Percentiles rank a stretch among this genome's conserved stretches.
Evolutionary conservation across 2,113 vertebrate genomes (phyloP).

Genomic region (Microcebus murinus): DNA sequence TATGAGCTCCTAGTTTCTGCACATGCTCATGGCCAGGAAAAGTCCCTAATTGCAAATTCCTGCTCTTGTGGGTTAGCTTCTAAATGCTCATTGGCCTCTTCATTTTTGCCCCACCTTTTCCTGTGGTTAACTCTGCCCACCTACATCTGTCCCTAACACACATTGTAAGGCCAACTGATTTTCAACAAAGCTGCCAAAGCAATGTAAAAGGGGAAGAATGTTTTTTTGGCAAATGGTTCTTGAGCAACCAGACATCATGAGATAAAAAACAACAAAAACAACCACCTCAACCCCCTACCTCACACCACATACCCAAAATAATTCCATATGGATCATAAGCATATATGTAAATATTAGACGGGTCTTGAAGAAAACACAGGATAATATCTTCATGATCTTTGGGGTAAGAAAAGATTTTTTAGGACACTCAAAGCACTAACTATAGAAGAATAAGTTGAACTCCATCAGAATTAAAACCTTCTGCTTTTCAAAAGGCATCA

Average conservation of each 20-base stretch:
- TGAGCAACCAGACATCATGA: not conserved
- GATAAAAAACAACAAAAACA: not conserved
- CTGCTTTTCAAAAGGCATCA: not conserved
- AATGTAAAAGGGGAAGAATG: not conserved
- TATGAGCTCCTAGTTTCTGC: no score
- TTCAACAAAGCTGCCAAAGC: not conserved
- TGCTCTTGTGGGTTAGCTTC: no score
- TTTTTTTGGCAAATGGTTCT: not conserved
- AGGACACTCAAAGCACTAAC: not conserved
- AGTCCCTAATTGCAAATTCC: no score
- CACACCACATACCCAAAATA: not conserved
- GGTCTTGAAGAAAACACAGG: not conserved
- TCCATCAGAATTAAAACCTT: constrained; percentile 17
- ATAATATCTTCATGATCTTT: not conserved
- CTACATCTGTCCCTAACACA: no score
- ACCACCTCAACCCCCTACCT: not conserved
- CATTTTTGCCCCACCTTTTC: not conserved
- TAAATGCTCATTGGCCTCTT: no score
- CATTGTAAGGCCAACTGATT: not conserved
- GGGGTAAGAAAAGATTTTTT: not conserved
- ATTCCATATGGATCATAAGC: not conserved
- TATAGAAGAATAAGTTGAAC: not conserved
- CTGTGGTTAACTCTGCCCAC: no score
- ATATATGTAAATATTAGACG: not conserved
- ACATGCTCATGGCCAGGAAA: no score